Base-by-base conservation (phyloP, 92 coral and sea anemone genomes). In the Porites evermanni region DNA sequence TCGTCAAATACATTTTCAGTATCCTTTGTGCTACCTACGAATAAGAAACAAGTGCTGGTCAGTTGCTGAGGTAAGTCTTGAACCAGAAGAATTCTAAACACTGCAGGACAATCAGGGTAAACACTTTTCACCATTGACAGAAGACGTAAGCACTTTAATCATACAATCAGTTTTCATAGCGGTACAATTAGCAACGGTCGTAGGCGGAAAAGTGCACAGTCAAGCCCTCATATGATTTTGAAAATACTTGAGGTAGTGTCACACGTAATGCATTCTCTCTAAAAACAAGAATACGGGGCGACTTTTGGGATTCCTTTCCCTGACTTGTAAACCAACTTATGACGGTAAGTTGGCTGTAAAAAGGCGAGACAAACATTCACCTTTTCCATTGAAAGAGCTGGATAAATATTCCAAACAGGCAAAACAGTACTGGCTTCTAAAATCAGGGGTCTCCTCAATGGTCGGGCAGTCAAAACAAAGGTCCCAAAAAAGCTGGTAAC, bases 391-490 rank as follows among this genome's bases (percentile, higher is more conserved):
- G 8, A 74, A 52, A 26, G 24, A 7, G 9, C 18, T 21, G 53
- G 80, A 63, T 38, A 83, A 65, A 63, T 51, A 83, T 17, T 64
- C 74, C 87, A 83, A 64, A 52, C 80, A 74, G 53, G 80, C 87
- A 74, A 83, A 83, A 19, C 87, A 20, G 65, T 73, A 64, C 52
- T 65, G 63, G 58, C 80, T 83, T 18, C 12, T 3, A 20, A 74
- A 6, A 23, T 21, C 53, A n/a, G 18, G 8, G 24, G 53, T 51
- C 32, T 64, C 71, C 1, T 74, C 78, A 70, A 14, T 19, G 64
- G 80, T 21, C 11, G 74, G 66, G 2, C 58, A 14, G 17, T 24
- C 54, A 7, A 7, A 8, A 20, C 74, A 74, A n/a, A 63, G 24
- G 21, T 72, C 47, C 13, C 53, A 10, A 23, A 74, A 8, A 24